phyloP scores from a whole-genome alignment of 2,888 invertebrate genomes.

The Incurvaria masculella region DNA sequence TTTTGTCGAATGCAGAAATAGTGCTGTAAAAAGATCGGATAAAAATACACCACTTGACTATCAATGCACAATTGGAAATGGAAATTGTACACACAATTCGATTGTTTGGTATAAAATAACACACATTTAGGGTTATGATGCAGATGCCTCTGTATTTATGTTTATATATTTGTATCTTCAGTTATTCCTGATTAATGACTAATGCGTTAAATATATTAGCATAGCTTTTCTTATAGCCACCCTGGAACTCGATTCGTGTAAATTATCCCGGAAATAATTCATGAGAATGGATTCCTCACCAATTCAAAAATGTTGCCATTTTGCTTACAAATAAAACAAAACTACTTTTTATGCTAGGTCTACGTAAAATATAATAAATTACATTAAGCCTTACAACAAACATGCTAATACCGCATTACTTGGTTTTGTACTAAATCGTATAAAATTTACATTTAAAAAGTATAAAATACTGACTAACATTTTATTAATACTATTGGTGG shows the following conservation, averaged over 20 bases:
- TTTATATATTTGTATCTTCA: not conserved
- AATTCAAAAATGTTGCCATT: not conserved
- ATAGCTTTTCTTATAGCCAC: constrained; percentile 16
- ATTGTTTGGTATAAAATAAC: too few relatives aligned
- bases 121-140: not conserved
- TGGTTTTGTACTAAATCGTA: constrained; percentile 42
- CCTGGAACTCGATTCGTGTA: constrained; percentile 27
- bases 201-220: constrained; percentile 47
- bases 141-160: not conserved
- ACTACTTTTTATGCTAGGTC: constrained; percentile 19
- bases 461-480: constrained; percentile 34
- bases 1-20: too few relatives aligned
- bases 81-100: too few relatives aligned
- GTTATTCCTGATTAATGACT: constrained; percentile 9
- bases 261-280: constrained; percentile 50
- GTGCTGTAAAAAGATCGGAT: too few relatives aligned
- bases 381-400: constrained; percentile 17
- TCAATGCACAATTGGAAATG: too few relatives aligned
- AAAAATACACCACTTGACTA: too few relatives aligned
- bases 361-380: too few relatives aligned
- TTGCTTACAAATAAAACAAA: too few relatives aligned
- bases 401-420: constrained; percentile 47
- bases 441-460: constrained; percentile 20
- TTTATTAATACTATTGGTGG: constrained; percentile 25
- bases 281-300: constrained; percentile 29